These are phyloP conservation scores for Mus spicilegus DNA, from an alignment of 2,113 vertebrate genomes.

Conservation along the genomic window DNA sequence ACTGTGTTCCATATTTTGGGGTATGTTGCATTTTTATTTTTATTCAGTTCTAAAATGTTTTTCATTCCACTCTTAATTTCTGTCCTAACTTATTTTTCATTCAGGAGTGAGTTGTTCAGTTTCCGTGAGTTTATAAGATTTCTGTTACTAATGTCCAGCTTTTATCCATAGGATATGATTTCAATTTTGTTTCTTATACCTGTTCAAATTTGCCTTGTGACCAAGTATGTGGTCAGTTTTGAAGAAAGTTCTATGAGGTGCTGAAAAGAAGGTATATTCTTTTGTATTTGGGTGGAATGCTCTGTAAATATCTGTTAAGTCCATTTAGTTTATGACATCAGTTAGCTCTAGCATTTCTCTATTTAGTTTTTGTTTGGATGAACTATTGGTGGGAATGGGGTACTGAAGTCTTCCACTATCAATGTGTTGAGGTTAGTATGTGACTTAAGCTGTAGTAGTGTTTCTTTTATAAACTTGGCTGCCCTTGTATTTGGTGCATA, in stretches of 20 bases:
- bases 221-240: background rate
- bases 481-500: background rate
- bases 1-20: too few species aligned
- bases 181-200: background rate
- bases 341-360: background rate
- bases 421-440: background rate
- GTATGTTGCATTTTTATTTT: too few species aligned
- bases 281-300: background rate
- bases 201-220: background rate
- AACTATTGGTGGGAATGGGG: background rate
- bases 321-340: background rate
- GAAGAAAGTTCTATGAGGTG: background rate
- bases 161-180: background rate
- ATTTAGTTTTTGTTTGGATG: background rate
- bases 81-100: background rate
- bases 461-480: background rate
- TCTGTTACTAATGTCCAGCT: background rate
- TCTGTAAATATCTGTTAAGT: background rate
- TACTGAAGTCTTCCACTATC: background rate
- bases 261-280: background rate
- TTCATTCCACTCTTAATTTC: too few species aligned
- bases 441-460: background rate
- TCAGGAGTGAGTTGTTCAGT: background rate
- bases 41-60: too few species aligned
- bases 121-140: background rate